phyloP scores from a whole-genome alignment of 2,797 vertebrate species.

The Urocyon cinereoargenteus region DNA sequence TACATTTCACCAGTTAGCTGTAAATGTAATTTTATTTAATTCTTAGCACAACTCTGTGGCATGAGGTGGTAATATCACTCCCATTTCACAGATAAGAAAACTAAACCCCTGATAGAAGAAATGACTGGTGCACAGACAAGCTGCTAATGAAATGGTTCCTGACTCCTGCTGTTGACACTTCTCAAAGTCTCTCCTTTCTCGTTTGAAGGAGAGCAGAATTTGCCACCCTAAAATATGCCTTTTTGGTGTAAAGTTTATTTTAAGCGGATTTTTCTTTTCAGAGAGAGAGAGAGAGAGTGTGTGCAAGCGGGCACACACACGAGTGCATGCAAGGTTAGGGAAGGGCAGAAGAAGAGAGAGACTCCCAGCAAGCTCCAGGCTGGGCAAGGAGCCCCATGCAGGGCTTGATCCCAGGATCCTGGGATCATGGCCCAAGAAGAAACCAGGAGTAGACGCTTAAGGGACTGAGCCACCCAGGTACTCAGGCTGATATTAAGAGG shows the following conservation, averaged over 20 bases:
- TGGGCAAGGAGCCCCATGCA: too few species aligned
- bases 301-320: too few species aligned
- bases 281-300: too few species aligned
- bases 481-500: too few species aligned
- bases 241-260: neutral
- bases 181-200: neutral
- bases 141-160: neutral
- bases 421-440: too few species aligned
- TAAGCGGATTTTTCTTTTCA: neutral
- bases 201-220: neutral
- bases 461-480: too few species aligned
- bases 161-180: neutral
- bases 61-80: neutral
- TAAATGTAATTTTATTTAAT: constrained; percentile 5
- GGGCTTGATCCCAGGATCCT: too few species aligned
- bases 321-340: neutral
- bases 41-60: constrained; percentile 6
- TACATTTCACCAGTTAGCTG: neutral
- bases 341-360: neutral
- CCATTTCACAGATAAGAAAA: constrained; percentile 52
- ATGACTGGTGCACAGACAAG: neutral
- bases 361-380: too few species aligned
- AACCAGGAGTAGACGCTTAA: too few species aligned
- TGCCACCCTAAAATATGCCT: neutral
- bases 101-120: neutral